Conservation (phyloP, 2,797 vertebrate genomes). For the Pelochelys cantorii region DNA sequence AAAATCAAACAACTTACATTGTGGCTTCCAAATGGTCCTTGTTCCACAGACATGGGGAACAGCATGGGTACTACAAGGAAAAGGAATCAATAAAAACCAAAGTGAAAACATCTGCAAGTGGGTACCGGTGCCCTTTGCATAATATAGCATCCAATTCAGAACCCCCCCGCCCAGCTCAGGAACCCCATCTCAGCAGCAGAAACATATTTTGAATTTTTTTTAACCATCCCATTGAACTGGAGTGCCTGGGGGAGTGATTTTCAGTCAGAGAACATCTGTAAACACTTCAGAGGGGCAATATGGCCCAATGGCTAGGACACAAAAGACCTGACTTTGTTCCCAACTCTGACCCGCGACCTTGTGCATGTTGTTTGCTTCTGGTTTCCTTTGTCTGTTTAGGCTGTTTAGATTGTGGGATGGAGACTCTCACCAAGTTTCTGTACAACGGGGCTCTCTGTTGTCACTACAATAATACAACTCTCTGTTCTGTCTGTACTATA, state of each 20-base stretch:
- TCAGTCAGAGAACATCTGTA: not conserved
- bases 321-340: not conserved
- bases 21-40: not conserved
- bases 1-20: rapidly evolving
- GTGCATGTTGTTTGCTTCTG: not conserved
- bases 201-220: not conserved
- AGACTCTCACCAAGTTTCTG: rapidly evolving
- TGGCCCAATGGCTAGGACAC: not conserved
- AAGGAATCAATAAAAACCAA: not conserved
- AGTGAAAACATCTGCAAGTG: rapidly evolving
- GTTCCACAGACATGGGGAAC: rapidly evolving
- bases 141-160: not conserved
- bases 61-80: not conserved
- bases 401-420: rapidly evolving
- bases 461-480: not conserved
- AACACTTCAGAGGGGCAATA: not conserved
- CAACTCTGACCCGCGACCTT: rapidly evolving
- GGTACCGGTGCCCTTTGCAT: not conserved
- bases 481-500: rapidly evolving
- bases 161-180: not conserved
- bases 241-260: not conserved
- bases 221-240: not conserved
- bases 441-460: rapidly evolving
- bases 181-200: not conserved
- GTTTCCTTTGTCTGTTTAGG: not conserved